Percentiles rank a stretch among this genome's conserved stretches.
Conservation (phyloP, 2,797 vertebrate genomes). For the Meda fulgida region DNA sequence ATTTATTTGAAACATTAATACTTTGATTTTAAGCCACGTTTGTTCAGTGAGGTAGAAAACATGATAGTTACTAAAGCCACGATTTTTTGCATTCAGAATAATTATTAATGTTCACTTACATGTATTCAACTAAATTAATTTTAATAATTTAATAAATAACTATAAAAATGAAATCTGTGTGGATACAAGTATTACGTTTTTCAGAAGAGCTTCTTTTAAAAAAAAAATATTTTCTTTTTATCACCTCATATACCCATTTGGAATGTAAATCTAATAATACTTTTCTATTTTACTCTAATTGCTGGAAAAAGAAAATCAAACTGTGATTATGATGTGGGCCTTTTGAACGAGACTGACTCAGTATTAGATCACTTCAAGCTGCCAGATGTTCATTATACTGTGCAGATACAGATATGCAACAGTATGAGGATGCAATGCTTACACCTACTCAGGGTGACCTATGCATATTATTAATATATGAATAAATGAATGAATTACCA, state of each 20-base stretch:
- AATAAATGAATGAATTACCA: slow-evolving; percentile 15
- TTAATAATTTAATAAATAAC: neutral
- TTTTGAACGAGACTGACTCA: neutral
- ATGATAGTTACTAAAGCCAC: neutral
- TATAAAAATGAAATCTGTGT: neutral
- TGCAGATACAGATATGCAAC: slow-evolving; percentile 1
- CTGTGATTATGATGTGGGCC: neutral
- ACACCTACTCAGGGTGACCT: slow-evolving; percentile 13
- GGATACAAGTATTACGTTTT: neutral
- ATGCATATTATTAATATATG: slow-evolving; percentile 24
- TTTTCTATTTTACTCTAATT: neutral
- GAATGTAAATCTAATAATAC: neutral
- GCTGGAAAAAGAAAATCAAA: neutral
- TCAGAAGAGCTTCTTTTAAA: neutral
- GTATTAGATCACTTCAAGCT: neutral
- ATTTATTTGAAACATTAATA: neutral
- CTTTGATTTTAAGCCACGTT: too few relatives aligned
- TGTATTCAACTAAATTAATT: neutral
- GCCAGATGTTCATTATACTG: slow-evolving; percentile 26
- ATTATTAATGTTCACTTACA: neutral
- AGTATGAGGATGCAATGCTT: neutral
- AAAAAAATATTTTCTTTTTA: neutral
- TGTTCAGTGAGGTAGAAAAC: neutral
- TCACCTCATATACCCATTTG: neutral
- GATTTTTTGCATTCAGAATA: neutral